Percentiles rank a stretch among this genome's conserved stretches.
phyloP scores from a whole-genome alignment of 2,113 vertebrate genomes.

The Thymallus thymallus region DNA sequence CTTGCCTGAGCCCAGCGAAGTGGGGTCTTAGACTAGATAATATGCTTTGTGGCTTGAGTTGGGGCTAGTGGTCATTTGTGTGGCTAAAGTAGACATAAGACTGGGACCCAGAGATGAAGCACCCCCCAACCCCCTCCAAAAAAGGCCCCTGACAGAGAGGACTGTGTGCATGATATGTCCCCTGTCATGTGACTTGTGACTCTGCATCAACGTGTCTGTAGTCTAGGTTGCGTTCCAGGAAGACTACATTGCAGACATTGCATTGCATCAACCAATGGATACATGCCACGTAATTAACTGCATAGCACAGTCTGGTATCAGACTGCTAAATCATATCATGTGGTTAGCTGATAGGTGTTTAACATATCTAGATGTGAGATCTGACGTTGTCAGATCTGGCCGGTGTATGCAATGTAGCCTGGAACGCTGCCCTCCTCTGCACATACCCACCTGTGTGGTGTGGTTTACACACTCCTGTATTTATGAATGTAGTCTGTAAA shows the following conservation, averaged over 20 bases:
- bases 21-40: neutral
- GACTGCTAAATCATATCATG: no score
- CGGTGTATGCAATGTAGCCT: neutral
- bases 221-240: neutral
- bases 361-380: no score
- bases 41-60: neutral
- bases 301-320: no score
- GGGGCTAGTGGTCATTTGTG: neutral
- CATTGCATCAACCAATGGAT: no score
- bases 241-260: no score
- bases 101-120: neutral
- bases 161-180: neutral
- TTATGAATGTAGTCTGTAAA: slow-evolving; percentile 52
- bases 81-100: neutral
- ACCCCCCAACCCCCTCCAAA: neutral
- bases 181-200: neutral
- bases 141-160: neutral
- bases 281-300: no score
- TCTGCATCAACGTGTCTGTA: neutral
- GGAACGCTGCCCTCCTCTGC: slow-evolving; percentile 38
- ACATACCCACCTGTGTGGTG: slow-evolving; percentile 23
- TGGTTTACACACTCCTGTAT: slow-evolving; percentile 22
- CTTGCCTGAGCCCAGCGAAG: neutral
- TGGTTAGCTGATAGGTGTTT: no score
- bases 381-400: no score